These are phyloP conservation scores for Ericerus pela DNA, from an alignment of 1,140 invertebrate genomes.

Conservation along the genomic window DNA sequence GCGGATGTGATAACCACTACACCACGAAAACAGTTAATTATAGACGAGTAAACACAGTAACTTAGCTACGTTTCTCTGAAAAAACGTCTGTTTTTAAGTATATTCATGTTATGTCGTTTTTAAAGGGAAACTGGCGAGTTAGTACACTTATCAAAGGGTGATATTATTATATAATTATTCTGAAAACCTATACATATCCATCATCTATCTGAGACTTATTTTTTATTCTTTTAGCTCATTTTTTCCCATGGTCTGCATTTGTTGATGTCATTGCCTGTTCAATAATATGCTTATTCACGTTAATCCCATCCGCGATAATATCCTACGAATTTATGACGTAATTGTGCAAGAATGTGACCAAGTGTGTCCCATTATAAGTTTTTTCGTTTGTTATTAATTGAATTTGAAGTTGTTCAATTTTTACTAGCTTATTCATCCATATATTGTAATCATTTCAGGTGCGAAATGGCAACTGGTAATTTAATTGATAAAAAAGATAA, in stretches of 20 bases:
- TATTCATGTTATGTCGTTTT: too few relatives aligned
- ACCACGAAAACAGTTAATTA: constrained; percentile 25
- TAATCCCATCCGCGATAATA: constrained; percentile 68
- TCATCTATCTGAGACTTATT: neutral
- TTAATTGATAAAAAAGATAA: constrained; percentile 63
- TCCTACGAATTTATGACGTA: constrained; percentile 80
- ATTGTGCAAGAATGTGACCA: constrained; percentile 78
- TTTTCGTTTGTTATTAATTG: constrained; percentile 14
- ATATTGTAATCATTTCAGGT: constrained; percentile 39
- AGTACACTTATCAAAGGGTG: too few relatives aligned
- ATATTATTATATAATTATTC: too few relatives aligned
- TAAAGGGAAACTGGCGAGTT: constrained; percentile 63
- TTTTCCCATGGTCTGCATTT: constrained; percentile 79
- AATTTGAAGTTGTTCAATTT: neutral
- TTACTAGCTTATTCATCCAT: neutral
- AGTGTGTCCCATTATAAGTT: constrained; percentile 65
- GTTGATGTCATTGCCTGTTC: constrained; percentile 63
- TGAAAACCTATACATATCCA: too few relatives aligned
- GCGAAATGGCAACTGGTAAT: constrained; percentile 72
- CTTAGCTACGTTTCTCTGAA: too few relatives aligned
- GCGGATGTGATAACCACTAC: constrained; percentile 29
- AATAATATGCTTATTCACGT: constrained; percentile 52
- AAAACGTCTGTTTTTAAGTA: too few relatives aligned
- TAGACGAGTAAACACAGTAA: too few relatives aligned
- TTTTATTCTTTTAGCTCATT: constrained; percentile 47